These are phyloP conservation scores for Glaucomys volans DNA, from an alignment of 2,113 vertebrate genomes.

Conservation along the genomic window DNA sequence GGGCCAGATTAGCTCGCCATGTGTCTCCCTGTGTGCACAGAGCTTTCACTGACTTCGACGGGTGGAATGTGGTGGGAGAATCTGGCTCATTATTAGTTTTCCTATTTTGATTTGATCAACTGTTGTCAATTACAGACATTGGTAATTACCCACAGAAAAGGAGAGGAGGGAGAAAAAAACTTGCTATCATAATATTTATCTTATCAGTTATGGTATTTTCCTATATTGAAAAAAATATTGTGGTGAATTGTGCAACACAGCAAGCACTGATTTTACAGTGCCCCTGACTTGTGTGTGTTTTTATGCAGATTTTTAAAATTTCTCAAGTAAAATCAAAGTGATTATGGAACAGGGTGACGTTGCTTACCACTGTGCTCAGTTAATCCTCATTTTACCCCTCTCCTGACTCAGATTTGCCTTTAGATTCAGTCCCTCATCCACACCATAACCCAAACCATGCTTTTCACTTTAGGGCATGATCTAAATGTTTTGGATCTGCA, in stretches of 20 bases:
- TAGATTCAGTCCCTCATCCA: background rate
- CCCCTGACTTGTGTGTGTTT: conserved; percentile 69
- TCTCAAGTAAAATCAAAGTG: background rate
- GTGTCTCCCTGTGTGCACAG: conserved; percentile 82
- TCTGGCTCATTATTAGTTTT: conserved; percentile 85
- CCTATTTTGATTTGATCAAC: conserved; percentile 85
- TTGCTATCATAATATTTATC: conserved; percentile 85
- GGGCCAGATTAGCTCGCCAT: conserved; percentile 83
- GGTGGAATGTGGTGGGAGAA: conserved; percentile 82
- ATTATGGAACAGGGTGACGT: background rate
- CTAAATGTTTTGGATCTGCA: background rate
- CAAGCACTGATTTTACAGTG: conserved; percentile 75
- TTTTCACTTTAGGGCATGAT: background rate
- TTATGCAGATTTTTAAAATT: conserved; percentile 46
- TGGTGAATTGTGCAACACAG: conserved; percentile 78
- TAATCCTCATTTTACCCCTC: background rate
- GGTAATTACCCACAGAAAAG: conserved; percentile 83
- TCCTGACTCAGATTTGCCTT: background rate
- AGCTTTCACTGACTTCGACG: conserved; percentile 75
- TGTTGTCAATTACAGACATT: conserved; percentile 84
- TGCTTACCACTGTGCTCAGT: background rate
- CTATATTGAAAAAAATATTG: conserved; percentile 84
- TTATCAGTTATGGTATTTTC: conserved; percentile 84
- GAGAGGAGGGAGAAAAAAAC: conserved; percentile 77
- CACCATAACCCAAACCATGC: too few species aligned